A percentile compares a stretch with the other conserved stretches of the same genome.
Conservation (phyloP, 2,113 vertebrate genomes). For the Oreochromis aureus region DNA sequence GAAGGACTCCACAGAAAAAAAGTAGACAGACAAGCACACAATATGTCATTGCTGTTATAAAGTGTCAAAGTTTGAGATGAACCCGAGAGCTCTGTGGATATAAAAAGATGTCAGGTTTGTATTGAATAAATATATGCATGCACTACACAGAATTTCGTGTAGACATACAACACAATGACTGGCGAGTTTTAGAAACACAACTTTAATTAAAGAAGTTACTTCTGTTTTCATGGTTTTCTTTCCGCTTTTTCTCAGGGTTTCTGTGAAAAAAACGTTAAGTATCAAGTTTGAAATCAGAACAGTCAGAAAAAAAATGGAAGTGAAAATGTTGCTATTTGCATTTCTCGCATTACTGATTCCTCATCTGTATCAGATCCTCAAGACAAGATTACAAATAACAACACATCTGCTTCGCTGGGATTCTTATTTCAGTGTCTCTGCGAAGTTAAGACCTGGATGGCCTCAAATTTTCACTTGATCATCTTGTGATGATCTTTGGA, state of each 20-base stretch:
- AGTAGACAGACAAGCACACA: neutral
- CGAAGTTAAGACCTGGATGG: rapidly evolving
- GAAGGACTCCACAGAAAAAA: neutral
- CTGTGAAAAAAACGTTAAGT: neutral
- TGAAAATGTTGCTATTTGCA: neutral
- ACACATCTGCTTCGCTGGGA: rapidly evolving
- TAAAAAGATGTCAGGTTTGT: neutral
- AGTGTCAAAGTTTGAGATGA: neutral
- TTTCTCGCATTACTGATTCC: neutral
- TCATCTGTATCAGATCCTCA: neutral
- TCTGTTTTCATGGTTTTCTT: neutral
- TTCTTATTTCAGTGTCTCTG: neutral
- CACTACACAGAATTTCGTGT: rapidly evolving
- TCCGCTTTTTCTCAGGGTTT: neutral
- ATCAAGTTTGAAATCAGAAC: neutral
- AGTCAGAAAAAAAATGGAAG: neutral
- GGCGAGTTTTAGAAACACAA: neutral
- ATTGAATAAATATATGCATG: neutral
- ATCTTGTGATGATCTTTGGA: neutral
- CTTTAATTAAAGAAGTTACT: neutral
- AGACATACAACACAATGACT: neutral
- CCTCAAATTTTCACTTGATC: neutral
- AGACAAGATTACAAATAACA: neutral
- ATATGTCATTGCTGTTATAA: neutral
- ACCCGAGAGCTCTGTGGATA: neutral